Percentiles rank a stretch among this genome's conserved stretches.
These are phyloP conservation scores for Kuschelorhynchus macadamiae DNA, from an alignment of 2,888 invertebrate species.

Conservation along the genomic window DNA sequence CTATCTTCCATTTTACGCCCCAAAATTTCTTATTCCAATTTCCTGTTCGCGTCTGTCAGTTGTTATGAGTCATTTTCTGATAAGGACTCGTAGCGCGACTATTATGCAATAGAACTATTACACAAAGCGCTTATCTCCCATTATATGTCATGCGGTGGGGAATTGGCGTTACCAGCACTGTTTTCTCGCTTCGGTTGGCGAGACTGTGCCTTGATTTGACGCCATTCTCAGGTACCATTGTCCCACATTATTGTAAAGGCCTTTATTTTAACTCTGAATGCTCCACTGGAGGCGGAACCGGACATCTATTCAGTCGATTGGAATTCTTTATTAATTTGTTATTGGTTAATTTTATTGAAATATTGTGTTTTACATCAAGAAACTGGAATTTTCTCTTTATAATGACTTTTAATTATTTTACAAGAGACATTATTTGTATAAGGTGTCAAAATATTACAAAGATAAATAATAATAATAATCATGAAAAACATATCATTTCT, in stretches of 20 bases:
- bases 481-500: too few species aligned
- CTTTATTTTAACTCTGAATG: conserved; percentile 49
- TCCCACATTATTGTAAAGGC: conserved; percentile 54
- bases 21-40: conserved; percentile 85
- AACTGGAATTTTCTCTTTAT: too few species aligned
- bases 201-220: conserved; percentile 57
- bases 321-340: conserved; percentile 42
- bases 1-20: conserved; percentile 85
- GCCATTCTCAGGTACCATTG: conserved; percentile 62
- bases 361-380: conserved; percentile 6
- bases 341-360: conserved; percentile 32
- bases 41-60: conserved; percentile 73
- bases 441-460: too few species aligned
- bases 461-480: too few species aligned
- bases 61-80: conserved; percentile 83
- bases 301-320: conserved; percentile 31
- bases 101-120: conserved; percentile 71
- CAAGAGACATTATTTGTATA: too few species aligned
- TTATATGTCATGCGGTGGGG: conserved; percentile 69
- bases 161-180: conserved; percentile 62
- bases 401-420: too few species aligned
- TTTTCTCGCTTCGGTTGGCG: conserved; percentile 64
- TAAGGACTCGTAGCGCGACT: conserved; percentile 72
- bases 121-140: conserved; percentile 69
- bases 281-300: conserved; percentile 39